Base-by-base conservation (phyloP, 2,113 vertebrate genomes). In the Dasypus novemcinctus region DNA sequence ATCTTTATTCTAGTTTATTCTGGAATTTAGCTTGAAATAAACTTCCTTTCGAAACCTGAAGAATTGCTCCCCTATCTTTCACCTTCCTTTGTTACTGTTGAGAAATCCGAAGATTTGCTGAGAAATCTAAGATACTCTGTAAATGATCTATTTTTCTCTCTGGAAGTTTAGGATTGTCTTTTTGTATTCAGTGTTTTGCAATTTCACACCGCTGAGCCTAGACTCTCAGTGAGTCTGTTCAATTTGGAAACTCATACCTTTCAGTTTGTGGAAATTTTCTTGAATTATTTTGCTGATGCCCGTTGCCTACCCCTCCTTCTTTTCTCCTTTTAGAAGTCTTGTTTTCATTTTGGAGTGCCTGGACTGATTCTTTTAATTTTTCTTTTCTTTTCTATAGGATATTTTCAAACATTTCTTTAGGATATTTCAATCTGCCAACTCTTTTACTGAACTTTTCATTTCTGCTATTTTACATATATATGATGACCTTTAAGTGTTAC, bases 1-100 rank as follows among this genome's bases (percentile, higher is more conserved):
- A 23, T 29, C 59, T 94, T 91, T 89, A 91, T 81, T 81, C n/a
- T 79, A 84, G 64, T 72, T 18, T 57, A 92, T 57, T 84, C 46
- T 20, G 43, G 49, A 68, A 68, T 75, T 80, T 63, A 80, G 46
- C 74, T 79, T 85, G 69, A 87, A 91, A 91, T 83, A 83, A 43
- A 83, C 66, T 82, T 90, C 49, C n/a, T 76, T 87, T 63, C 61
- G 69, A 82, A 43, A 52, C 69, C 61, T 86, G n/a, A 69, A 38
- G 18, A 68, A 86, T 57, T 61, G 7, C 46, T 57, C 31, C 25
- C 17, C 31, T 72, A 46, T 80, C 31, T 95, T 81, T 54, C 43
- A 72, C 43, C 9, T 95, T 93, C 89, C 80, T 74, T 80, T 68
- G 57, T 91, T 72, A 90, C 41, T 68, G 1, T 33, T 68, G 49